Evolutionary conservation across 2,888 invertebrate genomes (phyloP).

Genomic region (Tryphoninae sp.): DNA sequence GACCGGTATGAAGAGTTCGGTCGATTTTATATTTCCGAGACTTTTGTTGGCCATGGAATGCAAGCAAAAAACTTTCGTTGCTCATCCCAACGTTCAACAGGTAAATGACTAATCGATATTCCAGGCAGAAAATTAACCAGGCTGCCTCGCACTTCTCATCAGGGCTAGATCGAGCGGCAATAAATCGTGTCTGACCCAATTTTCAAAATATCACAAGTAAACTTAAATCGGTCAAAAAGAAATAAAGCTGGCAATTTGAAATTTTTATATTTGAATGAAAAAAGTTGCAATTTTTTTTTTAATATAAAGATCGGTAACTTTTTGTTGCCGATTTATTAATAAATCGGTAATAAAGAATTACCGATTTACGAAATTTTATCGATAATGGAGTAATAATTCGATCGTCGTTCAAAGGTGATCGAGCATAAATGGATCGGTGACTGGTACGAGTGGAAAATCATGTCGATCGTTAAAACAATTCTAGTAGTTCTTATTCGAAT

Average conservation of each 20-base stretch:
- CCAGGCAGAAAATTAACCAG: no score
- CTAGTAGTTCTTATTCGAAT: conserved; percentile 79
- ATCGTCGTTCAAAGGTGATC: conserved; percentile 79
- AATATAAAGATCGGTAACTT: neutral
- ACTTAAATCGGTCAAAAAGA: no score
- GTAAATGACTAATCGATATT: conserved; percentile 60
- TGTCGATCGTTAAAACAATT: conserved; percentile 80
- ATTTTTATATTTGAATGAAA: conserved; percentile 2
- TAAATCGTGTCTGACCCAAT: no score
- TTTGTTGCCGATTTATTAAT: no score
- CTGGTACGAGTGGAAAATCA: conserved; percentile 84
- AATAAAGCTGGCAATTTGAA: neutral
- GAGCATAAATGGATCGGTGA: conserved; percentile 87
- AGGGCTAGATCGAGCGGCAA: no score
- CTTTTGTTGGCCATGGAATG: conserved; percentile 87
- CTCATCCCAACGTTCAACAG: conserved; percentile 89
- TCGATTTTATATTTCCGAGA: conserved; percentile 84
- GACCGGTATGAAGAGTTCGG: conserved; percentile 72
- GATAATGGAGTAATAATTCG: neutral
- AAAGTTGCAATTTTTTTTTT: neutral
- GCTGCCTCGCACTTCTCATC: no score
- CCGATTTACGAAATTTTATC: neutral
- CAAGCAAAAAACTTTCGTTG: conserved; percentile 88
- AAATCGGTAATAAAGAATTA: no score
- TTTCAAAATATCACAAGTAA: no score